A percentile compares a stretch with the other conserved stretches of the same genome.
Evolutionary conservation across 2,797 vertebrate species (phyloP).

Genomic region (Anabacerthia variegaticeps): DNA sequence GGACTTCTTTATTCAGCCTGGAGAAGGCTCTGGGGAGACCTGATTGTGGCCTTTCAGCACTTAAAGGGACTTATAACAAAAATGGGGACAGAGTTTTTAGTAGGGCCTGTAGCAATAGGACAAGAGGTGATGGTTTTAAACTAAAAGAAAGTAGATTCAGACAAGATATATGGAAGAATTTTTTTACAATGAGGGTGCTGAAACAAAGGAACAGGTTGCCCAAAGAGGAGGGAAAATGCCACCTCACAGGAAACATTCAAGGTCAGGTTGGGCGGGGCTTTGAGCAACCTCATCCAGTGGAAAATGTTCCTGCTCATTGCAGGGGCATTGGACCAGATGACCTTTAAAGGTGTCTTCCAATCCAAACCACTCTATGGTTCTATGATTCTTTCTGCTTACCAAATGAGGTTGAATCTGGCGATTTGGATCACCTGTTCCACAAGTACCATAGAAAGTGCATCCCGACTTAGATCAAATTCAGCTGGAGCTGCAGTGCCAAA

Average conservation of each 20-base stretch:
- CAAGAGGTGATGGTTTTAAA: neutral
- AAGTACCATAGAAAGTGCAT: slow-evolving; percentile 76
- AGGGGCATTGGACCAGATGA: neutral
- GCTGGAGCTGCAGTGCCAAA: slow-evolving; percentile 33
- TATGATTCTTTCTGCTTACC: slow-evolving; percentile 69
- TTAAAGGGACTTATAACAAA: neutral
- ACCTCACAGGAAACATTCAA: neutral
- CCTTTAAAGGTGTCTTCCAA: neutral
- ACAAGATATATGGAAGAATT: neutral
- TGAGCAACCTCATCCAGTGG: neutral
- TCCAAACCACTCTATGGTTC: neutral
- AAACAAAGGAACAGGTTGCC: neutral
- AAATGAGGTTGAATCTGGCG: slow-evolving; percentile 79
- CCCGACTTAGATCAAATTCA: slow-evolving; percentile 71
- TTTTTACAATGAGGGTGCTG: neutral
- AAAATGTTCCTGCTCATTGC: neutral
- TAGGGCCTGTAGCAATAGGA: neutral
- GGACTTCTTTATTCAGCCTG: neutral
- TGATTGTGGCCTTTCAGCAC: neutral
- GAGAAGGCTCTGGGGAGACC: neutral
- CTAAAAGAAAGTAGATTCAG: neutral
- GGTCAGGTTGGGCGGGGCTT: neutral
- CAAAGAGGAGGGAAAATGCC: neutral
- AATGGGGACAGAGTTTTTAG: neutral
- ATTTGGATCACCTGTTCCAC: slow-evolving; percentile 77